Evolutionary conservation across 2,797 vertebrate genomes (phyloP).

Genomic region (Sylvilagus floridanus): DNA sequence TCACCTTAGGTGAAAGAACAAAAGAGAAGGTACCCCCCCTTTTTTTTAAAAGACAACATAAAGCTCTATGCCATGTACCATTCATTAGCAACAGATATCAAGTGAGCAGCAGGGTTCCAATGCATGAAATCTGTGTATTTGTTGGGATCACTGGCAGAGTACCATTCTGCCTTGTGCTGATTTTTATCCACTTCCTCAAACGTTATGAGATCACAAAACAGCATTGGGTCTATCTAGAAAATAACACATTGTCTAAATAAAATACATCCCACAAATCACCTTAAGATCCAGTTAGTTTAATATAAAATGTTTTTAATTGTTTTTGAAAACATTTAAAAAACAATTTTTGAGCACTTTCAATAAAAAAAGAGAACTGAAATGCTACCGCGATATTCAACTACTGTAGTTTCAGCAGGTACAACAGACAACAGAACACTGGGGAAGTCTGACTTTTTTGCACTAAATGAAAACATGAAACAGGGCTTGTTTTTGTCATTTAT

Average conservation of each 20-base stretch:
- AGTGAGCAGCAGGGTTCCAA: neutral
- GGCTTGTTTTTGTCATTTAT: constrained; percentile 87
- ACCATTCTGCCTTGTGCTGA: neutral
- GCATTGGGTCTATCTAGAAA: constrained; percentile 19
- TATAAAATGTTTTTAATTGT: constrained; percentile 97
- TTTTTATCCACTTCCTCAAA: neutral
- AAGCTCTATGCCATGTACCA: neutral
- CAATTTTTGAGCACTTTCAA: constrained; percentile 96
- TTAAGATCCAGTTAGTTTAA: constrained; percentile 81
- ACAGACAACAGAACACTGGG: constrained; percentile 92
- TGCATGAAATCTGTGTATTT: neutral
- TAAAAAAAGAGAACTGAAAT: constrained; percentile 96
- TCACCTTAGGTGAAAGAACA: neutral
- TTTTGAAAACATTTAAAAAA: constrained; percentile 98
- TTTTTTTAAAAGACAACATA: neutral
- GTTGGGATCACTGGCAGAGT: neutral
- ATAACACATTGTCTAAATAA: neutral
- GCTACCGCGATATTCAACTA: constrained; percentile 98
- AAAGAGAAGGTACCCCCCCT: neutral
- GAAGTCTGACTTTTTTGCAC: constrained; percentile 92
- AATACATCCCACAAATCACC: constrained; percentile 63
- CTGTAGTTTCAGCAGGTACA: constrained; percentile 97
- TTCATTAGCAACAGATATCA: neutral
- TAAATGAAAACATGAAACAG: constrained; percentile 94
- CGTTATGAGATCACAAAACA: constrained; percentile 12